phyloP scores from a whole-genome alignment of 2,888 invertebrate genomes.

The Thysanoteuthis rhombus region DNA sequence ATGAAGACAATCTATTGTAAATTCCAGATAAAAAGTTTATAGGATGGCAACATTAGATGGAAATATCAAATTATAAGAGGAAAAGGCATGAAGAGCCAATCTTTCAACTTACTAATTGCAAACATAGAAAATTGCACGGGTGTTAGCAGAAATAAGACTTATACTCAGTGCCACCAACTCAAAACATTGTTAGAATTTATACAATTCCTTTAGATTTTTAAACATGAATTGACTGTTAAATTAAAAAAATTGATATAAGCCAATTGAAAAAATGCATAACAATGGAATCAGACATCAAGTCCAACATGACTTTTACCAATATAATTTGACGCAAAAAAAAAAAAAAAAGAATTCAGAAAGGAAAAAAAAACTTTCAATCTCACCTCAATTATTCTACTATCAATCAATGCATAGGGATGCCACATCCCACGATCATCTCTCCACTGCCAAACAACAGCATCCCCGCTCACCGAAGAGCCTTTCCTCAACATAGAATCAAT shows the following conservation, averaged over 20 bases:
- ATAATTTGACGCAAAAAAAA: not conserved
- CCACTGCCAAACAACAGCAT: constrained; percentile 96
- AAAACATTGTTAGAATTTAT: too few species aligned
- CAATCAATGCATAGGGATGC: constrained; percentile 93
- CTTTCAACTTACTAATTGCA: not conserved
- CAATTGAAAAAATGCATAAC: not conserved
- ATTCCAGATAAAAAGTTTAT: not conserved
- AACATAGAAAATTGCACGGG: too few species aligned
- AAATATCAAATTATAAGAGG: not conserved
- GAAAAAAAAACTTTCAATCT: not conserved
- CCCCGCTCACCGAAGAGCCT: constrained; percentile 72
- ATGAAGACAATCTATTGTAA: not conserved
- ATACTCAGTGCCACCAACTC: too few species aligned
- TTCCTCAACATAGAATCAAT: constrained; percentile 83
- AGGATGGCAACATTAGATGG: not conserved
- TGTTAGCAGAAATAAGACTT: too few species aligned
- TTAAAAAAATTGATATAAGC: not conserved
- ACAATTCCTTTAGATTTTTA: too few species aligned
- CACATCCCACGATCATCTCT: constrained; percentile 88
- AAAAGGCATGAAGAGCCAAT: not conserved
- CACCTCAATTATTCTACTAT: constrained; percentile 92
- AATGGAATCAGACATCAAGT: not conserved
- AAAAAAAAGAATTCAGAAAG: not conserved
- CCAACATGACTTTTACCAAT: not conserved
- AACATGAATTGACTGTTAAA: not conserved